Base-by-base conservation (phyloP, 2,888 invertebrate genomes). In the Megamerina dolium region DNA sequence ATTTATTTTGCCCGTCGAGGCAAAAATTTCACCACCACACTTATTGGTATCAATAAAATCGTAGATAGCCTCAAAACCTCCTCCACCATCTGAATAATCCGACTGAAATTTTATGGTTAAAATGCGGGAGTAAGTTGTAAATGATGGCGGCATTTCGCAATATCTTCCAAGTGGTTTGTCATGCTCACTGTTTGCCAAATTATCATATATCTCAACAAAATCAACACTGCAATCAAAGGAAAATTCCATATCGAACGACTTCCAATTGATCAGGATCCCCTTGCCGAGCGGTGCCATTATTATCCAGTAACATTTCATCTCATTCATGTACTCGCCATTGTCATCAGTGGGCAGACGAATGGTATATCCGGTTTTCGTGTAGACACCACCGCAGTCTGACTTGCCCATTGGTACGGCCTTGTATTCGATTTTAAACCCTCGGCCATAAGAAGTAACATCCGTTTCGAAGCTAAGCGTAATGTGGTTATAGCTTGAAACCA, bases 11-110 rank as follows among this genome's bases (percentile, higher is more conserved):
- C 93, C 94, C 2, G 72, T 72, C 8, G 81, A 77, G 26, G 82
- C 73, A 0, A 75, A 80, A 31, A 94, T 58, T 13, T 74, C 77
- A 2, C 91, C 93, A 12, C 94, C 93, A 66, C 94, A 95, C 74
- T 85, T 85, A 42, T 75, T 76, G 10, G 77, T 74, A 56, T 84
- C 77, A n/a, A 84, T 58, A 46, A 82, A 77, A 13, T 76, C 70
- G 63, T 87, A 94, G 5, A 78, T 77, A 0, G 85, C 77, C 14
- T 81, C 77, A 70, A 94, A 94, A 5, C 91, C 92, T 29, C 77
- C 78, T 12, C 51, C 59, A 2, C 74, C 66, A 1, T 78, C 63
- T 8, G 74, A 73, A 8, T 56, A 52, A 58, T 87, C 92, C 1
- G 88, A 78, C 19, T 67, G 61, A 59, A 92, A 91, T 31, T 74